phyloP scores from a whole-genome alignment of 2,797 vertebrate genomes.

The Fringilla coelebs region DNA sequence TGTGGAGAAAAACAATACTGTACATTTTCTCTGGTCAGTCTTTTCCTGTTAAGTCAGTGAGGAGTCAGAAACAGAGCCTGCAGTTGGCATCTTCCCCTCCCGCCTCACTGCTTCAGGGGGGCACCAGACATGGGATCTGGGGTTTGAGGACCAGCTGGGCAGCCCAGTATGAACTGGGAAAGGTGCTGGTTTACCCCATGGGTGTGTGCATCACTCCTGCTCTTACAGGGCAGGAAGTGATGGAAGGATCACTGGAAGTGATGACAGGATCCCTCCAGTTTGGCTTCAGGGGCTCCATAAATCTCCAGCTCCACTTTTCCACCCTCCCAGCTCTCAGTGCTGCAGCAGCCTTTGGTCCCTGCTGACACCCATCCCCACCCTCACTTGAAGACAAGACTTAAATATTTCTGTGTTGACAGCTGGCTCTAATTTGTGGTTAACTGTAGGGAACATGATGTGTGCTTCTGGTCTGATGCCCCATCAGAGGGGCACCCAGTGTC shows the following conservation, averaged over 20 bases:
- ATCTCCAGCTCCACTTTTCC: neutral
- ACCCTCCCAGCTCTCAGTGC: neutral
- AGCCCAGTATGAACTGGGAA: neutral
- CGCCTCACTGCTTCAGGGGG: neutral
- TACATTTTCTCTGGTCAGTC: neutral
- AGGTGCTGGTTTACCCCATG: neutral
- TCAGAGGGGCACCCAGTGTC: neutral
- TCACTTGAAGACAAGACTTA: neutral
- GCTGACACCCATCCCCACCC: neutral
- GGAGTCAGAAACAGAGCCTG: neutral
- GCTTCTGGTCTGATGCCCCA: neutral
- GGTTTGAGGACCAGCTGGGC: neutral
- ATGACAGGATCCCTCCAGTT: neutral
- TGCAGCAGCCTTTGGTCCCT: neutral
- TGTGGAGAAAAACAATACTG: neutral
- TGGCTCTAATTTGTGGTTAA: neutral
- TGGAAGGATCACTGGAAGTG: neutral
- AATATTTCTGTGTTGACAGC: neutral
- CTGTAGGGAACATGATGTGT: accelerated
- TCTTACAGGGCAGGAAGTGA: neutral
- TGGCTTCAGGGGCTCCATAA: neutral
- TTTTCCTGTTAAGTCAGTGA: neutral
- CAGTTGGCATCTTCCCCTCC: neutral
- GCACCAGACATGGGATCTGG: accelerated
- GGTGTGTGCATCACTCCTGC: neutral